phyloP scores from a whole-genome alignment of 1,140 invertebrate genomes.

The Solenopsis fugax region DNA sequence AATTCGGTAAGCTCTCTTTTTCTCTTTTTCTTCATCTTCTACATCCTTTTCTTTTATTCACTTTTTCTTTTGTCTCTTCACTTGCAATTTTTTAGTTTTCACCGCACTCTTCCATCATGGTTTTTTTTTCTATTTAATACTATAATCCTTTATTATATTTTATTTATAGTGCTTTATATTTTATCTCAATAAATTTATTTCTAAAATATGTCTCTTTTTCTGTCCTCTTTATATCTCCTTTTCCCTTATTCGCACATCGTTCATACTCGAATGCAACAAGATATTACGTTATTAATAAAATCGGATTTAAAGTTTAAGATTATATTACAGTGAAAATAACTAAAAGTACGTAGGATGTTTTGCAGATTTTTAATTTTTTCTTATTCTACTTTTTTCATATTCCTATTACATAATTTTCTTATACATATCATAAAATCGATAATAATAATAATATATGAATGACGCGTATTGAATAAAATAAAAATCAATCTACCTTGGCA shows the following conservation, averaged over 20 bases:
- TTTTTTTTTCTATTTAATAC: not conserved
- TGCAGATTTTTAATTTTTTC: not conserved
- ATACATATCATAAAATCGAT: not conserved
- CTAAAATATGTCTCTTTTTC: not conserved
- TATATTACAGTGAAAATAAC: constrained; percentile 11
- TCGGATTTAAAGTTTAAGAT: constrained; percentile 59
- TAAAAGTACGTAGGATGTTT: not conserved
- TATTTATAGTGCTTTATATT: not conserved
- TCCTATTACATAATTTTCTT: not conserved
- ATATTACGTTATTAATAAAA: constrained; percentile 58
- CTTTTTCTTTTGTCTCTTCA: not conserved
- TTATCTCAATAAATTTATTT: constrained; percentile 14
- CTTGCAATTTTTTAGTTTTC: not conserved
- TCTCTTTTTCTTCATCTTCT: not conserved
- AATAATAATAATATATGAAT: not conserved
- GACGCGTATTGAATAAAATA: not conserved
- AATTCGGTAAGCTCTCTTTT: not conserved
- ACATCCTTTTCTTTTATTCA: not conserved
- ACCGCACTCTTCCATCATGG: not conserved
- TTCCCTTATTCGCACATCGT: not conserved
- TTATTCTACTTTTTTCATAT: not conserved
- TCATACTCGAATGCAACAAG: constrained; percentile 24
- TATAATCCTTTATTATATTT: not conserved
- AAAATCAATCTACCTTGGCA: not conserved
- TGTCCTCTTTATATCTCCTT: not conserved